These are phyloP conservation scores for Cyanoramphus novaezelandiae DNA, from an alignment of 2,113 vertebrate species.

Conservation along the genomic window DNA sequence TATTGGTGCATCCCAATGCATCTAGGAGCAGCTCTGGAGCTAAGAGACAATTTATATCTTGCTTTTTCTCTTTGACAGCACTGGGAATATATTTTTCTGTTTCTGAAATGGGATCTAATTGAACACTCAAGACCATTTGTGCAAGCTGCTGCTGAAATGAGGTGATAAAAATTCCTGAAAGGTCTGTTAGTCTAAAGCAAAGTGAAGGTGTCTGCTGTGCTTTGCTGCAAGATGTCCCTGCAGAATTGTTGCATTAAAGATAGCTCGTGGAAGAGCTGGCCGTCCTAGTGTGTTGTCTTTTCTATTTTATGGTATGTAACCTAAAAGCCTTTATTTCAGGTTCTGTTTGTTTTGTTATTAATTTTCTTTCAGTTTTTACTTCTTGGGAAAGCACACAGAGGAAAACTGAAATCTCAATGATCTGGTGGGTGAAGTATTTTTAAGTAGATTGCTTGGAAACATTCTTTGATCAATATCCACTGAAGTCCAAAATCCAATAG, in stretches of 20 bases:
- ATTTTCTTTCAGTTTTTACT: background rate
- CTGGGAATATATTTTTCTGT: background rate
- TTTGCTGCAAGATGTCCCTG: background rate
- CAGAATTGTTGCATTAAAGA: background rate
- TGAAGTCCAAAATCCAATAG: background rate
- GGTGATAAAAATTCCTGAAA: background rate
- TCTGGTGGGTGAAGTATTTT: background rate
- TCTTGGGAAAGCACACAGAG: background rate
- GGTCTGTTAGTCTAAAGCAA: background rate
- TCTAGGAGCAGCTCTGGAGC: background rate
- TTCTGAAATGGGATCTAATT: background rate
- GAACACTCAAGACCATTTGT: background rate
- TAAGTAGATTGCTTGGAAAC: background rate
- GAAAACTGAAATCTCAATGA: background rate
- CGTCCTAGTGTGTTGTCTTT: background rate
- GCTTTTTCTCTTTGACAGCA: background rate
- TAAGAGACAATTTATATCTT: background rate
- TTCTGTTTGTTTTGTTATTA: background rate
- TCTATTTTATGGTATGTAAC: background rate
- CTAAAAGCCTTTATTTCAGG: background rate
- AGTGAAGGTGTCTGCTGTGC: background rate
- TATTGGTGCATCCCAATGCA: background rate
- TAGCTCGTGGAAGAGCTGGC: background rate
- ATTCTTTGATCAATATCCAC: background rate
- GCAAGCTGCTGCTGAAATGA: background rate